A percentile compares a stretch with the other conserved stretches of the same genome.
phyloP scores from a whole-genome alignment of 1,140 invertebrate species.

The Aporrectodea caliginosa region DNA sequence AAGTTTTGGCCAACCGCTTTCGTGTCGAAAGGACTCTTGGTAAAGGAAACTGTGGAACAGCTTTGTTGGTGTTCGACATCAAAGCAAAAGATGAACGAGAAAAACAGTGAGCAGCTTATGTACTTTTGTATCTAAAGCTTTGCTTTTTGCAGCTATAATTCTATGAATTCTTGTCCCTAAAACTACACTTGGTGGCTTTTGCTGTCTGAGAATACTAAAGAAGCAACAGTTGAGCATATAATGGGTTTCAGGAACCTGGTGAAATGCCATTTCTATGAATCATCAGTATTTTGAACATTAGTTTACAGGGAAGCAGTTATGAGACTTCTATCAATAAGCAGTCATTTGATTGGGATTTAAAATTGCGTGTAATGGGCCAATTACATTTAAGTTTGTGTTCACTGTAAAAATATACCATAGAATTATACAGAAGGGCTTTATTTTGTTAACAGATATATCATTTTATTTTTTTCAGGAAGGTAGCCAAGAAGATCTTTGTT shows the following conservation, averaged over 20 bases:
- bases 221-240: not conserved
- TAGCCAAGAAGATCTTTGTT: conserved; percentile 53
- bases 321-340: no score
- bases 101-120: conserved; percentile 30
- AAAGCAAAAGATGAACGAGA: conserved; percentile 36
- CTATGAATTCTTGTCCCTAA: not conserved
- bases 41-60: conserved; percentile 56
- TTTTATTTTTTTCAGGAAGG: conserved; percentile 46
- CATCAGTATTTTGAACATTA: not conserved
- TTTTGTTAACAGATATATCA: not conserved
- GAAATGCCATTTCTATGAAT: not conserved
- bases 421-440: not conserved
- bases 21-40: conserved; percentile 51
- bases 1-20: conserved; percentile 50
- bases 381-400: no score
- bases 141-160: not conserved
- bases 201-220: not conserved
- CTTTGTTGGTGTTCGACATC: conserved; percentile 50
- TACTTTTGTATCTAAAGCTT: not conserved
- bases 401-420: no score
- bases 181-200: conserved; percentile 11
- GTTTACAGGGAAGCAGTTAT: no score
- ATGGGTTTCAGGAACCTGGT: not conserved
- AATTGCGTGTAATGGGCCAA: no score
- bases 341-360: no score